A percentile compares a stretch with the other conserved stretches of the same genome.
Conservation (phyloP, 2,888 invertebrate species). For the Thyatira batis region DNA sequence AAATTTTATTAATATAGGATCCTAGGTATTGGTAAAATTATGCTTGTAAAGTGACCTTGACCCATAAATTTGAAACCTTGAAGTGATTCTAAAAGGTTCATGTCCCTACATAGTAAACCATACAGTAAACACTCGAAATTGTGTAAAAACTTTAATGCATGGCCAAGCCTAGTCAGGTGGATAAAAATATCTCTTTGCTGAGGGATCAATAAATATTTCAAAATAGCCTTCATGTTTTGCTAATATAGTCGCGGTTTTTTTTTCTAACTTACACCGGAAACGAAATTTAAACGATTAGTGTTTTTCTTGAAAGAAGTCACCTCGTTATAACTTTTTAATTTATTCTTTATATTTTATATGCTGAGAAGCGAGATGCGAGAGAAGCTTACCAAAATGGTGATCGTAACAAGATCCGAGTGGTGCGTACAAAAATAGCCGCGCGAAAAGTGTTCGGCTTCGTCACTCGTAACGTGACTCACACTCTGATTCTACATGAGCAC, state of each 20-base stretch:
- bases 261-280: too few relatives aligned
- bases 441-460: constrained; percentile 44
- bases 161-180: too few relatives aligned
- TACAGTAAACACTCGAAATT: too few relatives aligned
- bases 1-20: neutral
- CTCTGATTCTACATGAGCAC: neutral
- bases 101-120: neutral
- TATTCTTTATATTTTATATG: too few relatives aligned
- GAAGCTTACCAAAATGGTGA: constrained; percentile 60
- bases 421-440: constrained; percentile 53
- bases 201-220: too few relatives aligned
- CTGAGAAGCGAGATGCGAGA: constrained; percentile 3
- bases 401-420: constrained; percentile 71
- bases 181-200: too few relatives aligned
- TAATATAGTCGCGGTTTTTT: too few relatives aligned
- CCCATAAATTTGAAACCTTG: constrained; percentile 48
- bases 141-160: too few relatives aligned
- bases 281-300: too few relatives aligned
- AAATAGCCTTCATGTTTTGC: too few relatives aligned
- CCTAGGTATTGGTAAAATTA: neutral
- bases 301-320: too few relatives aligned
- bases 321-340: too few relatives aligned
- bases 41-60: constrained; percentile 51
- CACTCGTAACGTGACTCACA: constrained; percentile 40
- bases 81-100: constrained; percentile 1